Evolutionary conservation across 2,113 vertebrate species (phyloP).

Genomic region (Lepisosteus oculatus): DNA sequence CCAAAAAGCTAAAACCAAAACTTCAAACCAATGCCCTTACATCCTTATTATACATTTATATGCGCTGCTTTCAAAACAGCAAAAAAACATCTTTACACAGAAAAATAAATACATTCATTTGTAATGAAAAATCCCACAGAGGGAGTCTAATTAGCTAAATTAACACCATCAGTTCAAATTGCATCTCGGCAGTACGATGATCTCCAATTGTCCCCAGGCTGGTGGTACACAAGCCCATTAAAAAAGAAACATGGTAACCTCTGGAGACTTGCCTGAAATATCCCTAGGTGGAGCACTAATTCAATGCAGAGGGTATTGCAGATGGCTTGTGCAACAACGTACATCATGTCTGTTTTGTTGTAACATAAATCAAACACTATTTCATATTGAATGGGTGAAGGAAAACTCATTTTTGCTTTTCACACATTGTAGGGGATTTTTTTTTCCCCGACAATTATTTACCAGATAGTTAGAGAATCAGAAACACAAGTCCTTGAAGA

Average conservation of each 20-base stretch:
- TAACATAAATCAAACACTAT: neutral
- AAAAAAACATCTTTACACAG: constrained; percentile 38
- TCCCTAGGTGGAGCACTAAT: neutral
- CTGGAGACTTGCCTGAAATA: neutral
- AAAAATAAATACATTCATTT: constrained; percentile 48
- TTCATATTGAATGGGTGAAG: too few species aligned
- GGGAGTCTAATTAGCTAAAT: constrained; percentile 66
- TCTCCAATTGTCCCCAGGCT: constrained; percentile 50
- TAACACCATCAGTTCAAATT: constrained; percentile 66
- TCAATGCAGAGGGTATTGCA: neutral
- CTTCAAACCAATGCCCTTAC: constrained; percentile 47
- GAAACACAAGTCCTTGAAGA: too few species aligned
- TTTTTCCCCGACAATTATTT: too few species aligned
- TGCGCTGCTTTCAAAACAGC: constrained; percentile 48
- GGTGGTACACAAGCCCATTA: constrained; percentile 38
- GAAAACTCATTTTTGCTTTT: too few species aligned
- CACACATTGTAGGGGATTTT: too few species aligned
- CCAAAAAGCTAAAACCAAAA: constrained; percentile 22
- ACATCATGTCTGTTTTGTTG: neutral
- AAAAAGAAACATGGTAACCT: neutral
- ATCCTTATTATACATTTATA: constrained; percentile 61
- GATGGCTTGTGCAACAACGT: neutral
- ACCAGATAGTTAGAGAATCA: too few species aligned
- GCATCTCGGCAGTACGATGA: constrained; percentile 54
- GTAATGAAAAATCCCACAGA: constrained; percentile 45